Conservation (phyloP, 2,888 invertebrate species). For the Parelbella ahira region DNA sequence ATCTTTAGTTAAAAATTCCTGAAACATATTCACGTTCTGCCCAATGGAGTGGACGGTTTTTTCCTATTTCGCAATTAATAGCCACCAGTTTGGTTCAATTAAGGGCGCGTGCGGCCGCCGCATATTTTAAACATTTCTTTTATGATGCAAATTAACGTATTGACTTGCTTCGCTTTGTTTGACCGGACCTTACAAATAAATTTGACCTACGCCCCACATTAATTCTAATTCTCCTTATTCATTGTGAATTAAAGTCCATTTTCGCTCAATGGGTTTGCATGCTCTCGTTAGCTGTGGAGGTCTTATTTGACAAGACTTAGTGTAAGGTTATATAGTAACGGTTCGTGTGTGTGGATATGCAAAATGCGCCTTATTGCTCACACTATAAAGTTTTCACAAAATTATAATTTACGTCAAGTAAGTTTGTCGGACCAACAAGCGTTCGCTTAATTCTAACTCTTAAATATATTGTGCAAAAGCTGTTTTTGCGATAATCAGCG, state of each 20-base stretch:
- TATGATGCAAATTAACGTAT: conserved; percentile 76
- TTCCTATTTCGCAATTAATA: conserved; percentile 75
- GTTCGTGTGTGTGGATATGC: too few relatives aligned
- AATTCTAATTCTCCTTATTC: conserved; percentile 22
- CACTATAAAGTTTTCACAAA: not conserved
- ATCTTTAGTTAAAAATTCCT: conserved; percentile 45
- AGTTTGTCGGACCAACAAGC: too few relatives aligned
- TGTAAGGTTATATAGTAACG: too few relatives aligned
- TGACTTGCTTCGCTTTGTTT: conserved; percentile 50
- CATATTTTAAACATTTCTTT: conserved; percentile 71
- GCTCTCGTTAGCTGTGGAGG: conserved; percentile 2
- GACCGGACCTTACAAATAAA: conserved; percentile 31
- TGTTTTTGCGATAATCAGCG: not conserved
- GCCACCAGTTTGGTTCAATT: conserved; percentile 66
- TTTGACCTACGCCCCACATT: conserved; percentile 17
- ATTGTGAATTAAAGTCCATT: conserved; percentile 9
- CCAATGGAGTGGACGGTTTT: conserved; percentile 71
- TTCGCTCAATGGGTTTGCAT: conserved; percentile 6
- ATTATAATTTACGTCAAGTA: too few relatives aligned
- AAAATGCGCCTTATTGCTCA: conserved; percentile 5
- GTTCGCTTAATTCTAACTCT: too few relatives aligned
- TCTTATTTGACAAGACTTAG: conserved; percentile 18
- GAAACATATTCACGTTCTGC: conserved; percentile 51
- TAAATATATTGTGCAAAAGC: not conserved
- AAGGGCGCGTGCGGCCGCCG: conserved; percentile 51